Percentiles rank a stretch among this genome's conserved stretches.
Evolutionary conservation across 2,888 invertebrate species (phyloP).

Genomic region (Nycteola revayana): DNA sequence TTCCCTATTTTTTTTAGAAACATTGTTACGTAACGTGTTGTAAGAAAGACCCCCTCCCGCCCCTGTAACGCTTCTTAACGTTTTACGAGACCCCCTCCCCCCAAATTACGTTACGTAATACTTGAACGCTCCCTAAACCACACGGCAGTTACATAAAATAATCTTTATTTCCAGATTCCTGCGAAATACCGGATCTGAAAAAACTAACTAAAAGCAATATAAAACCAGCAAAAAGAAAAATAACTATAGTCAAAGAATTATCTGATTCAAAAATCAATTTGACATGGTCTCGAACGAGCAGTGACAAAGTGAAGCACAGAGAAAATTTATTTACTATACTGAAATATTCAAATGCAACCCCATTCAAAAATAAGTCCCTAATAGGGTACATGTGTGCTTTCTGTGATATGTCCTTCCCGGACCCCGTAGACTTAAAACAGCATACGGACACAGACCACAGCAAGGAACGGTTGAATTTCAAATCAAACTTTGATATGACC

Average conservation of each 20-base stretch:
- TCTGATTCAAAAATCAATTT: conserved; percentile 35
- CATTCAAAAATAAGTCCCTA: conserved; percentile 58
- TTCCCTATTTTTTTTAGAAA: too few species aligned
- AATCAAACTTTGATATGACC: conserved; percentile 47
- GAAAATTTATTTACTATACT: conserved; percentile 58
- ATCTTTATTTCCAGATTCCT: conserved; percentile 38
- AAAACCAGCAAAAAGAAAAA: conserved; percentile 27
- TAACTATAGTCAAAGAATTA: conserved; percentile 30
- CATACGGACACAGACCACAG: conserved; percentile 46
- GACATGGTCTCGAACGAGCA: conserved; percentile 35
- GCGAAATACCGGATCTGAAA: conserved; percentile 32
- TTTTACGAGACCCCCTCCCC: too few species aligned
- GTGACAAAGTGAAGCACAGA: conserved; percentile 52
- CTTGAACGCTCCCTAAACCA: too few species aligned
- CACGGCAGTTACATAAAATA: too few species aligned
- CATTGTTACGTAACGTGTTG: too few species aligned
- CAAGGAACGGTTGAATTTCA: conserved; percentile 47
- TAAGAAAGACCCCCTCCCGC: too few species aligned
- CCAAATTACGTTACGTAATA: too few species aligned
- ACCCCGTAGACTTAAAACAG: conserved; percentile 49
- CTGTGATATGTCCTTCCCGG: conserved; percentile 52
- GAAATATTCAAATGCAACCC: conserved; percentile 56
- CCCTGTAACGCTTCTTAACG: too few species aligned
- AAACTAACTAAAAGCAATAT: conserved; percentile 19
- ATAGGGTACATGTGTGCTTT: conserved; percentile 62